Evolutionary conservation across 2,888 invertebrate genomes (phyloP), one percentile per base, ranked within the genome.

Genomic region (Phymatocera aterrima): DNA sequence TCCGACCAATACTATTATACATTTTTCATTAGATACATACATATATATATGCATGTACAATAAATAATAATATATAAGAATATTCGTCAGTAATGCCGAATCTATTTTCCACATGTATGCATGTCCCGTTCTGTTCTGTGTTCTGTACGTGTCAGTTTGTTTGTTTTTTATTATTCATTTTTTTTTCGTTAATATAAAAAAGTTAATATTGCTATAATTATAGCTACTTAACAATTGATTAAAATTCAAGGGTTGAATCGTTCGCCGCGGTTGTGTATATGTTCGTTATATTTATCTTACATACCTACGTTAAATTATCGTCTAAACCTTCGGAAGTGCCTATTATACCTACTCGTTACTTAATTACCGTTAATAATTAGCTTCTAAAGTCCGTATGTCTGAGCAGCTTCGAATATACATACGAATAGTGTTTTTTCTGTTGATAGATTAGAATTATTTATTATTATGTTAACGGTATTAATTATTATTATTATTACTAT

Each of bases 221-320:
- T 57, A 64, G 48, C 64, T 77, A 77, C 77, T 65, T 43, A 64
- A 51, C 77, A 28, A 65, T 61, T 77, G 43, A 77, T 77, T 65
- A 88, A 46, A 89, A 90, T 81, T 86, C 86, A 15, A 81, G 84
- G 2, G 84, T 74, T 70, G 34, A 51, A 72, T 60, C 75, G 31
- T 43, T 57, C 75, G 37, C 15, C 40, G 40, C n/a, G 28, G 21
- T 34, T 61, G 5, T 34, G 61, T n/a, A 51, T 51, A n/a, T 40
- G 40, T 51, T n/a, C 21, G 51, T 64, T 64, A 37, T 64, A 21
- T 64, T 5, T 28, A 24, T 61, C 5, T 61, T 37, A 6, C n/a
- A 18, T 61, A 61, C 34, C 34, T 65, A 28, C 15, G 8, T 24
- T 40, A 15, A 18, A 68, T n/a, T n/a, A n/a, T 48, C 51, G 51